Evolutionary conservation across 2,888 invertebrate species (phyloP).

Genomic region (Carcina quercana): DNA sequence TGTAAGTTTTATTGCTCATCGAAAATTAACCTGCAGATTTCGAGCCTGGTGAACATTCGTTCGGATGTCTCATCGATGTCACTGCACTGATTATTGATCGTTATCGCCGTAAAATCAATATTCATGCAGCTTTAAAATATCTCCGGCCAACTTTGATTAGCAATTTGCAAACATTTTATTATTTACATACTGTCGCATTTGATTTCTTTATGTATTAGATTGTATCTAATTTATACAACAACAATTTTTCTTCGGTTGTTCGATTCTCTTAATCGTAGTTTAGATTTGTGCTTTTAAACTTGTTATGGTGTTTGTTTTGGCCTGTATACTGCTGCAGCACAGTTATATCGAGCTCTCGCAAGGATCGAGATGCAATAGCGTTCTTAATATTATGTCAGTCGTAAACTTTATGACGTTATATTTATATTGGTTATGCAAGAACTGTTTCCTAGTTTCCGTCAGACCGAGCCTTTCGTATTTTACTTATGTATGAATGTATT

Average conservation of each 20-base stretch:
- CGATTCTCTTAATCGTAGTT: too few species aligned
- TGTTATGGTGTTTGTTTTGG: too few species aligned
- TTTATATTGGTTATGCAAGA: constrained; percentile 22
- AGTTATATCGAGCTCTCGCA: too few species aligned
- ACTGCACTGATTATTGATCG: constrained; percentile 25
- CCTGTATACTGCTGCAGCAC: too few species aligned
- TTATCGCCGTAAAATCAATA: constrained; percentile 16
- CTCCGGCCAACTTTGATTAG: constrained; percentile 5
- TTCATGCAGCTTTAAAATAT: constrained; percentile 9
- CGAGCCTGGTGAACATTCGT: constrained; percentile 6
- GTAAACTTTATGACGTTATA: constrained; percentile 24
- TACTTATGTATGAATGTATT: too few species aligned
- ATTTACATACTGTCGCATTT: constrained; percentile 3
- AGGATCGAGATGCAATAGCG: constrained; percentile 23
- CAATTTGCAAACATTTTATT: constrained; percentile 3
- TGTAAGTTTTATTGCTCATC: constrained; percentile 35
- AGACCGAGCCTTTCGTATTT: not conserved
- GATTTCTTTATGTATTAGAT: too few species aligned
- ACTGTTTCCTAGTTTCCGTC: constrained; percentile 9
- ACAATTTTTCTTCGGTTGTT: too few species aligned
- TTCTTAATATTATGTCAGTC: constrained; percentile 21
- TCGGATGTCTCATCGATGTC: constrained; percentile 19
- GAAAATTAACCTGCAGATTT: constrained; percentile 13
- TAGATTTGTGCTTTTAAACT: too few species aligned
- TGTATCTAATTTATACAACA: too few species aligned